phyloP scores from a whole-genome alignment of 2,113 vertebrate species.

The Tetrax tetrax region DNA sequence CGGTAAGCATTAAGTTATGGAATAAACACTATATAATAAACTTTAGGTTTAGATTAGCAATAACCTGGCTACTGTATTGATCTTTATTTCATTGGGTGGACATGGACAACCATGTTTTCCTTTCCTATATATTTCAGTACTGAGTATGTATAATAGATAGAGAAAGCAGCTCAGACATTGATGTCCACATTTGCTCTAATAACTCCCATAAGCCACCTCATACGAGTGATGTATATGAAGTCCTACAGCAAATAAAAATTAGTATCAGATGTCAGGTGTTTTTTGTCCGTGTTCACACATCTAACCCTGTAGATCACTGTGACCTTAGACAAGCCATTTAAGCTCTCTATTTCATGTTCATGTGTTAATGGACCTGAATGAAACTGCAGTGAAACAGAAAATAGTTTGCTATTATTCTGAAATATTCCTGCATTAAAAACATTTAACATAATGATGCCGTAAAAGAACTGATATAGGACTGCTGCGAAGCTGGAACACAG shows the following conservation, averaged over 20 bases:
- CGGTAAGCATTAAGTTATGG: not conserved
- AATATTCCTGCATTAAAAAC: conserved; percentile 57
- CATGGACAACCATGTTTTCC: not conserved
- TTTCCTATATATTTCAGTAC: not conserved
- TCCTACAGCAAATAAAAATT: not conserved
- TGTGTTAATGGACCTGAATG: not conserved
- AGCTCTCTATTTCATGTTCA: conserved; percentile 4
- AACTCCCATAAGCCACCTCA: rapidly evolving
- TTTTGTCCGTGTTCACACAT: not conserved
- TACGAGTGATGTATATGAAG: not conserved
- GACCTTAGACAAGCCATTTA: not conserved
- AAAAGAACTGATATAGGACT: conserved; percentile 51
- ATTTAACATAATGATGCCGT: conserved; percentile 57
- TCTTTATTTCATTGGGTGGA: not conserved
- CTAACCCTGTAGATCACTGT: not conserved
- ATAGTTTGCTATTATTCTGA: conserved; percentile 58
- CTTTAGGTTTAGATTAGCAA: not conserved
- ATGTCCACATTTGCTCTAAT: not conserved
- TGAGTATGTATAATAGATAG: not conserved
- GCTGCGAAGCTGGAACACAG: conserved; percentile 22
- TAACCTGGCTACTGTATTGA: not conserved
- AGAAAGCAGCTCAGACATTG: not conserved
- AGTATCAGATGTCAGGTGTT: not conserved
- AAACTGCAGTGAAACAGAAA: conserved; percentile 51
- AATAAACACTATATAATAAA: not conserved